phyloP scores from a whole-genome alignment of 2,888 invertebrate species.

The Opisthograptis luteolata region DNA sequence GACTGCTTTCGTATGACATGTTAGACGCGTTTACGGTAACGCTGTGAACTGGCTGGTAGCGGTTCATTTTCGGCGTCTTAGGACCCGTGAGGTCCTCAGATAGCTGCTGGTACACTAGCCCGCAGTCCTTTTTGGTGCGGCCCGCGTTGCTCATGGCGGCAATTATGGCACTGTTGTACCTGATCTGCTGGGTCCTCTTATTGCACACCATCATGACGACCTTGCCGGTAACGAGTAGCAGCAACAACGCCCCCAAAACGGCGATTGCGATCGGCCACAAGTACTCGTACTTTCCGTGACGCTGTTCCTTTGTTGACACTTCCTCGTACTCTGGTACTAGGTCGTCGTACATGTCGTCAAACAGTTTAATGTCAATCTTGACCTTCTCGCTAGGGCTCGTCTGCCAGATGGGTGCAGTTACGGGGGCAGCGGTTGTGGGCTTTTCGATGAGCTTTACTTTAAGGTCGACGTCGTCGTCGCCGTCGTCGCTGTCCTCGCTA shows the following conservation, averaged over 20 bases:
- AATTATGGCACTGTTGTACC: slow-evolving; percentile 81
- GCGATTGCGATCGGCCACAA: slow-evolving; percentile 85
- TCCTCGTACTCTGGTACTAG: slow-evolving; percentile 60
- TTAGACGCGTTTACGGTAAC: slow-evolving; percentile 75
- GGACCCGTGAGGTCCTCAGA: slow-evolving; percentile 90
- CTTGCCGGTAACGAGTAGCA: slow-evolving; percentile 82
- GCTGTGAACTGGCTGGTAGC: slow-evolving; percentile 84
- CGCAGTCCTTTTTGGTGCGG: slow-evolving; percentile 87
- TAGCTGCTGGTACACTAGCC: slow-evolving; percentile 90
- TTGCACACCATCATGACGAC: slow-evolving; percentile 73
- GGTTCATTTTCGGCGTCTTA: slow-evolving; percentile 87
- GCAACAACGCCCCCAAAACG: slow-evolving; percentile 81
- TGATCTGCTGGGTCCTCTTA: slow-evolving; percentile 65
- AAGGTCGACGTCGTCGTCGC: slow-evolving; percentile 67
- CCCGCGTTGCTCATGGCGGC: slow-evolving; percentile 81
- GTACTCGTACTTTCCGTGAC: slow-evolving; percentile 79
- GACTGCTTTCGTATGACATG: slow-evolving; percentile 85
- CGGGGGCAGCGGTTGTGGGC: slow-evolving; percentile 38
- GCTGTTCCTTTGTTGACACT: slow-evolving; percentile 63
- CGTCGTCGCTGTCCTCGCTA: slow-evolving; percentile 46
- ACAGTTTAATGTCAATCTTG: slow-evolving; percentile 64
- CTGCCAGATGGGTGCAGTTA: slow-evolving; percentile 29
- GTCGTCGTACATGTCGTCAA: slow-evolving; percentile 63
- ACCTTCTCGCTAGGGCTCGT: slow-evolving; percentile 43
- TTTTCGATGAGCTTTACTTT: slow-evolving; percentile 70